Conservation (phyloP, 2,888 invertebrate genomes). For the Agriopis leucophaearia region DNA sequence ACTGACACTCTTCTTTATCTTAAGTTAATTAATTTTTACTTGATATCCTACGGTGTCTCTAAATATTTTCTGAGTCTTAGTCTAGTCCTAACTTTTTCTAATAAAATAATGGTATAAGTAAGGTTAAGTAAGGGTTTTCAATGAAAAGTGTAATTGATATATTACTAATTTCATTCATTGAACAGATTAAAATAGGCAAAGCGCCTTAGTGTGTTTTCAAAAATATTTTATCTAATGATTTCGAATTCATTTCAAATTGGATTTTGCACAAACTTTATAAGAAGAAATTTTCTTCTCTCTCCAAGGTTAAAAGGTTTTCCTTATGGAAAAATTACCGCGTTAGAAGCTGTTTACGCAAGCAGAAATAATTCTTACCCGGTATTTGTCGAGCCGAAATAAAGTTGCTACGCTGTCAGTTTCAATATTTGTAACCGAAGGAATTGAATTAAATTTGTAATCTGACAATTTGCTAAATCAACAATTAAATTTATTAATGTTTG, state of each 20-base stretch:
- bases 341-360: conserved; percentile 39
- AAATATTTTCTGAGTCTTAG: too few species aligned
- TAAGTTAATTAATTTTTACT: background rate
- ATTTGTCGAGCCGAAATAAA: conserved; percentile 33
- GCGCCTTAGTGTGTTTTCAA: too few species aligned
- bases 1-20: background rate
- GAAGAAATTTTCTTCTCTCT: conserved; percentile 12
- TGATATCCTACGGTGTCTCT: background rate
- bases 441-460: conserved; percentile 18
- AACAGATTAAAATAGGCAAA: background rate
- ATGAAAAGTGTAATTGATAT: background rate
- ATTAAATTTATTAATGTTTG: conserved; percentile 9
- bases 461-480: conserved; percentile 15
- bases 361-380: conserved; percentile 34
- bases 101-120: background rate
- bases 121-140: background rate
- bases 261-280: conserved; percentile 22
- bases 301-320: conserved; percentile 33
- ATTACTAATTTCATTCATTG: background rate
- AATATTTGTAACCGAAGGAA: conserved; percentile 26
- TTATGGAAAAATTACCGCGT: conserved; percentile 37
- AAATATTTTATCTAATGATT: background rate
- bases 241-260: conserved; percentile 7
- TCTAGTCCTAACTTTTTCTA: background rate
- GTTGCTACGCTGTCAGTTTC: conserved; percentile 30